phyloP scores from a whole-genome alignment of 2,888 invertebrate genomes.

The Lithophane ornitopus region DNA sequence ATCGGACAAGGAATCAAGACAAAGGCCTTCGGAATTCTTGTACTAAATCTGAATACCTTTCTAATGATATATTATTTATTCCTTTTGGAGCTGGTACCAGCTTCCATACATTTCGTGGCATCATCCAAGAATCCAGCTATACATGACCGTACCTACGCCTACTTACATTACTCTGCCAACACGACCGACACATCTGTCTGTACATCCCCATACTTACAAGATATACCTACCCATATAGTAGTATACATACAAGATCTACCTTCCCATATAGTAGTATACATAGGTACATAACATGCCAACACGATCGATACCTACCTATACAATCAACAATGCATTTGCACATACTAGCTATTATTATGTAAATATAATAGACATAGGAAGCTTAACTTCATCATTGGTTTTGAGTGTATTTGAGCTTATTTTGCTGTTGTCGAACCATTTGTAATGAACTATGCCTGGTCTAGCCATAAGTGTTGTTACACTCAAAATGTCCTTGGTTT shows the following conservation, averaged over 20 bases:
- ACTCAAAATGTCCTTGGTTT: not conserved
- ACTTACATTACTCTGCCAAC: not conserved
- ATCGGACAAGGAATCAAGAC: too few species aligned
- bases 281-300: not conserved
- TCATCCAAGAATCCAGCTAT: too few species aligned
- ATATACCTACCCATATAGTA: too few species aligned
- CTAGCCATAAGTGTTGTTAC: conserved; percentile 5
- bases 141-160: not conserved
- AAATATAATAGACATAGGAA: not conserved
- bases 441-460: not conserved
- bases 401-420: conserved; percentile 28
- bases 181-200: not conserved
- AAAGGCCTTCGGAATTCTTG: too few species aligned
- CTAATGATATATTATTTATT: too few species aligned
- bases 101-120: too few species aligned
- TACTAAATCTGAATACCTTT: too few species aligned
- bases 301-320: not conserved
- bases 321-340: not conserved
- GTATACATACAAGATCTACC: not conserved
- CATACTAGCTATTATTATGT: too few species aligned
- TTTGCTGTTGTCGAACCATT: not conserved
- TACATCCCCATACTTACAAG: not conserved
- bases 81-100: too few species aligned
- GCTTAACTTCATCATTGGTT: not conserved
- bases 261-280: too few species aligned